These are phyloP conservation scores for Linyphia triangularis DNA, from an alignment of 2,888 invertebrate species.

Conservation along the genomic window DNA sequence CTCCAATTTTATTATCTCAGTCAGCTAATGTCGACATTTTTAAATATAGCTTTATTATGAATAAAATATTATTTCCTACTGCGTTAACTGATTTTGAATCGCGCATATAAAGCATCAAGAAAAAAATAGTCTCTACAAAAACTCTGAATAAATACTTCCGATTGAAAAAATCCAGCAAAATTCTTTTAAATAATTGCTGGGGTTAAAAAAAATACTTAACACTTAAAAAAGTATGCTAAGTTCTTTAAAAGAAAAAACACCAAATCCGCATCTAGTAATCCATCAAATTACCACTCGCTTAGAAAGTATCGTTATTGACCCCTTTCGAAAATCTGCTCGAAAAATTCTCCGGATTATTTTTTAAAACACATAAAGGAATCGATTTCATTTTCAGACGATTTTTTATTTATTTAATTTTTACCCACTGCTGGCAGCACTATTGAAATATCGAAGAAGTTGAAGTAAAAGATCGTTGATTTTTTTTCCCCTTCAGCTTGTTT, in stretches of 20 bases:
- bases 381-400: conserved; percentile 27
- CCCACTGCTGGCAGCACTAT: not conserved
- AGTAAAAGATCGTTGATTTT: not conserved
- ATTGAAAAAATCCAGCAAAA: not conserved
- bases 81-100: too few species aligned
- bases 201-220: not conserved
- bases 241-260: not conserved
- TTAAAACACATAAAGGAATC: conserved; percentile 19
- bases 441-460: conserved; percentile 31
- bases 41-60: too few species aligned
- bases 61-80: too few species aligned
- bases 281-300: conserved; percentile 17
- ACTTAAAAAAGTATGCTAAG: not conserved
- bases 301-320: conserved; percentile 32
- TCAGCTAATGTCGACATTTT: too few species aligned
- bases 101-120: too few species aligned
- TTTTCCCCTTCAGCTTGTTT: conserved; percentile 17
- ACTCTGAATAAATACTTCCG: not conserved
- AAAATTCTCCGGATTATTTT: conserved; percentile 21
- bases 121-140: too few species aligned
- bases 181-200: conserved; percentile 37
- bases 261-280: conserved; percentile 2
- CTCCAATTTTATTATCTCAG: too few species aligned
- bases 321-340: not conserved
- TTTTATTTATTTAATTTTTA: not conserved